Conservation (phyloP, 2,797 vertebrate genomes). For the Ispidina lecontei region DNA sequence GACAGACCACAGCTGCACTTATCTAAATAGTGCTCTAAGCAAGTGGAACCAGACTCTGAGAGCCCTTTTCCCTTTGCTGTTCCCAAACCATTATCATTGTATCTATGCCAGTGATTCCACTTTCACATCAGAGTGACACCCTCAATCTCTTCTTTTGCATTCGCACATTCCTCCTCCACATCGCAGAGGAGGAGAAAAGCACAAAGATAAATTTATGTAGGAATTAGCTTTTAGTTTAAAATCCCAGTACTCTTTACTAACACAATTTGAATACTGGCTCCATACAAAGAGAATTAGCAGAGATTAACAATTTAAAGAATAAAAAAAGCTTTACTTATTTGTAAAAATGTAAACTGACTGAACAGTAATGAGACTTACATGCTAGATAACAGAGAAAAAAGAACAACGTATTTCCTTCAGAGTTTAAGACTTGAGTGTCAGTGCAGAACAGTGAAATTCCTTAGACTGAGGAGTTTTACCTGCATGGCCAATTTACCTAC, state of each 20-base stretch:
- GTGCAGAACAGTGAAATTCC: neutral
- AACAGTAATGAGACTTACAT: neutral
- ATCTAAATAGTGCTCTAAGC: neutral
- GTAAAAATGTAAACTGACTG: neutral
- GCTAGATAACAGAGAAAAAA: neutral
- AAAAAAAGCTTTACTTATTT: neutral
- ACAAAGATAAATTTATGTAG: neutral
- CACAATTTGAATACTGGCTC: neutral
- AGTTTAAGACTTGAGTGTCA: neutral
- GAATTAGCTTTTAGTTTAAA: neutral
- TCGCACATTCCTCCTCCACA: neutral
- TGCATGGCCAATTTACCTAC: neutral
- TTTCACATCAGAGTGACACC: neutral
- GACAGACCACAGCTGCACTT: neutral
- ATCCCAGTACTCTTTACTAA: no score
- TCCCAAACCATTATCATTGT: neutral
- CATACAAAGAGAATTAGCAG: neutral
- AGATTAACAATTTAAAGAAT: neutral
- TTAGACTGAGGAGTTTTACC: fast-evolving
- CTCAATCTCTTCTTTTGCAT: neutral
- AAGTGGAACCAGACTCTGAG: neutral
- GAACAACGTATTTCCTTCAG: fast-evolving
- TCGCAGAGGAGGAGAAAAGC: neutral
- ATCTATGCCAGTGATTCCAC: neutral
- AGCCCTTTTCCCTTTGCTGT: neutral